These are phyloP conservation scores for Phortica okadai DNA, from an alignment of 2,888 invertebrate species.

Conservation along the genomic window DNA sequence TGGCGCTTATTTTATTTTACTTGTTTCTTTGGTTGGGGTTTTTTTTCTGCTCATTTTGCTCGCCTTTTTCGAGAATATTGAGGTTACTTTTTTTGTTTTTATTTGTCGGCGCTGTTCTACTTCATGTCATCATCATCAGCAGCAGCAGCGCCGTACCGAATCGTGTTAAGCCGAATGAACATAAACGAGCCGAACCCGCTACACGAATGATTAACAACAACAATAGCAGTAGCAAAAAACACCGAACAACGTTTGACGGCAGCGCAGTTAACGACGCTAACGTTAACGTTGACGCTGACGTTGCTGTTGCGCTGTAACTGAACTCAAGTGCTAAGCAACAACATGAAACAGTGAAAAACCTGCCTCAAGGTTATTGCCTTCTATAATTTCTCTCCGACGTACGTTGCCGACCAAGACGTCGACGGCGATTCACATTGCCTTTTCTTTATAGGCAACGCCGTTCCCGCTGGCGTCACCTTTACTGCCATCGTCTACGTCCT, in stretches of 20 bases:
- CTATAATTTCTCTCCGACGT: constrained; percentile 27
- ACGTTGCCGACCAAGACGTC: neutral
- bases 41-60: constrained; percentile 38
- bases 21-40: constrained; percentile 36
- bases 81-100: neutral
- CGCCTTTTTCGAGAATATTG: constrained; percentile 30
- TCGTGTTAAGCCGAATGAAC: neutral
- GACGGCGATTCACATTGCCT: neutral
- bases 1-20: constrained; percentile 4
- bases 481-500: constrained; percentile 11
- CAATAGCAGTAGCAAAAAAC: neutral
- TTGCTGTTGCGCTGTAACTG: neutral
- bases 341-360: constrained; percentile 25
- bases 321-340: neutral
- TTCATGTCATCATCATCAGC: constrained; percentile 27
- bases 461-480: neutral
- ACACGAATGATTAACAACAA: no score
- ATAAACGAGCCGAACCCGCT: no score
- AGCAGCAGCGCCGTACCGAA: constrained; percentile 66
- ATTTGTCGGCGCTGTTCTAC: constrained; percentile 48
- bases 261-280: constrained; percentile 50
- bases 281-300: neutral
- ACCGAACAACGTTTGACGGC: neutral
- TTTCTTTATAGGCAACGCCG: neutral
- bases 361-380: constrained; percentile 39